Conservation (phyloP, 1,140 invertebrate species). For the Calosoma granatense region DNA sequence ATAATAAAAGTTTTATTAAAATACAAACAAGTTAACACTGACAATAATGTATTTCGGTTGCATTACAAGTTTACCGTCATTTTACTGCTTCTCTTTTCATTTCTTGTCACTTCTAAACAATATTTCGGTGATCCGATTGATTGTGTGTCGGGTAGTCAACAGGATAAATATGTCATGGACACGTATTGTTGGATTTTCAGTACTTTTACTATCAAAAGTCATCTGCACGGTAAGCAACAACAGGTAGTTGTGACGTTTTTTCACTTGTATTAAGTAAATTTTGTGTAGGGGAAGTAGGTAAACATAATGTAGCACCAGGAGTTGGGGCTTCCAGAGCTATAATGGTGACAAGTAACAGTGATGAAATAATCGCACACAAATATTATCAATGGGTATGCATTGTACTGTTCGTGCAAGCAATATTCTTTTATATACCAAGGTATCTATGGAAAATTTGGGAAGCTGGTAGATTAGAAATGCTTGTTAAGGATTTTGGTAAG, state of each 20-base stretch:
- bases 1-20: conserved; percentile 36
- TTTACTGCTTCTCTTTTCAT: conserved; percentile 50
- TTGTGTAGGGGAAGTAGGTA: neutral
- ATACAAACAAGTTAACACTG: conserved; percentile 49
- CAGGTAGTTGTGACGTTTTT: neutral
- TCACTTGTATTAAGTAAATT: neutral
- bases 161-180: conserved; percentile 50
- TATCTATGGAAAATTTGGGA: conserved; percentile 72
- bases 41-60: conserved; percentile 54
- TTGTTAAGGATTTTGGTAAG: conserved; percentile 40
- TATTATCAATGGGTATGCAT: conserved; percentile 89
- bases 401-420: conserved; percentile 67
- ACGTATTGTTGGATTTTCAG: conserved; percentile 70
- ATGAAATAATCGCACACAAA: conserved; percentile 55
- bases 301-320: neutral
- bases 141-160: conserved; percentile 42
- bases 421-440: conserved; percentile 60
- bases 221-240: conserved; percentile 32
- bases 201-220: conserved; percentile 52
- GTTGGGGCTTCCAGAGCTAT: neutral
- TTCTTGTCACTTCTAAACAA: conserved; percentile 57
- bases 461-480: conserved; percentile 44
- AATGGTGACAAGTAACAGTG: conserved; percentile 25
- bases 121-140: conserved; percentile 62
- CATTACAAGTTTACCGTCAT: conserved; percentile 58